These are phyloP conservation scores for Paguma larvata DNA, from an alignment of 2,797 vertebrate species.

Conservation along the genomic window DNA sequence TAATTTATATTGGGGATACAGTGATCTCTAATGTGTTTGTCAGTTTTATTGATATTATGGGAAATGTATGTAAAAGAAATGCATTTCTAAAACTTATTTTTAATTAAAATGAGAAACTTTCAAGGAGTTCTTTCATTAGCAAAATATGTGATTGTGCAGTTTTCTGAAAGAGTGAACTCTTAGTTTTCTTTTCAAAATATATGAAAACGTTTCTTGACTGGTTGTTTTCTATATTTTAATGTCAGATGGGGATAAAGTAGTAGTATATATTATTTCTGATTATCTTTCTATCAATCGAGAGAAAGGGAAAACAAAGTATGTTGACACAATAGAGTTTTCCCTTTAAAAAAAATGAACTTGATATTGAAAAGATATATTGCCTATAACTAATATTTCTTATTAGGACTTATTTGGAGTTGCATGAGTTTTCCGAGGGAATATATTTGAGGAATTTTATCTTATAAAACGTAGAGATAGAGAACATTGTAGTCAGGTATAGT, in stretches of 20 bases:
- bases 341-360: not conserved
- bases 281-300: not conserved
- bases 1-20: slow-evolving; percentile 61
- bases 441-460: not conserved
- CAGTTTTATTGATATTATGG: slow-evolving; percentile 2
- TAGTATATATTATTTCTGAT: not conserved
- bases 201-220: not conserved
- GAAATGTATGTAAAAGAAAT: slow-evolving; percentile 59
- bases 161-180: slow-evolving; percentile 34
- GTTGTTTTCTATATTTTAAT: slow-evolving; percentile 11
- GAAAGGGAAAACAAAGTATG: not conserved
- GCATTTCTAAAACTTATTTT: slow-evolving; percentile 35
- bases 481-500: not conserved
- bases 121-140: slow-evolving; percentile 51
- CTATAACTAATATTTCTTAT: slow-evolving; percentile 1
- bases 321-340: not conserved
- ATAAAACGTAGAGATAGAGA: slow-evolving; percentile 35
- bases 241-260: not conserved
- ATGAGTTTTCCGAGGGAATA: slow-evolving; percentile 54
- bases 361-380: slow-evolving; percentile 3
- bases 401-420: slow-evolving; percentile 32
- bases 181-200: slow-evolving; percentile 5
- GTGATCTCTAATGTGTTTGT: slow-evolving; percentile 37
- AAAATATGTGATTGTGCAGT: not conserved
- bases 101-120: slow-evolving; percentile 30